Percentiles rank a stretch among this genome's conserved stretches.
These are phyloP conservation scores for Lottia scabra DNA, from an alignment of 2,888 invertebrate genomes.

Conservation along the genomic window DNA sequence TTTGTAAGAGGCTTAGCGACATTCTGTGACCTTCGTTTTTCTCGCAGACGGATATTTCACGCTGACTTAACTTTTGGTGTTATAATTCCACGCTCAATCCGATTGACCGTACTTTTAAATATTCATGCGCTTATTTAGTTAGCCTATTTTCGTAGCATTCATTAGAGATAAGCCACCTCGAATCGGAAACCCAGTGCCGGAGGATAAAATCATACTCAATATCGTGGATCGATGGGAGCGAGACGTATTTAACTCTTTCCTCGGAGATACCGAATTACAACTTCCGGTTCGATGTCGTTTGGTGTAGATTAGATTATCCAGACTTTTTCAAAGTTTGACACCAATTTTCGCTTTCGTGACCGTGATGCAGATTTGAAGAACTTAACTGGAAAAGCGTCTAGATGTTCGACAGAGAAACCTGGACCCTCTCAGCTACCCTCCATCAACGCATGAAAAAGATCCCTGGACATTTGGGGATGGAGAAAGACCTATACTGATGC, in stretches of 20 bases:
- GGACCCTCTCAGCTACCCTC: too few species aligned
- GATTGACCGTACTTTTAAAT: neutral
- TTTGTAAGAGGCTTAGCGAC: neutral
- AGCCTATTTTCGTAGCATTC: neutral
- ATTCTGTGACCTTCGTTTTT: neutral
- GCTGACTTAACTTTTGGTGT: slow-evolving; percentile 4
- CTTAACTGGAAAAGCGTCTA: too few species aligned
- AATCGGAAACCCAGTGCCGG: neutral
- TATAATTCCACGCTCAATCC: neutral
- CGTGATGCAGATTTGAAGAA: too few species aligned
- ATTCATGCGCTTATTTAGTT: slow-evolving; percentile 3
- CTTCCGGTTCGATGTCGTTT: neutral
- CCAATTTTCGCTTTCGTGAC: too few species aligned
- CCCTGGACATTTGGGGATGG: too few species aligned
- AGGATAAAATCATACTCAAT: neutral
- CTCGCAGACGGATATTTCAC: slow-evolving; percentile 1
- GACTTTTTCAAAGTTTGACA: neutral
- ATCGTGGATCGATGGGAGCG: neutral
- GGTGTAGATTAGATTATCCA: neutral
- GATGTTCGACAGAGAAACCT: too few species aligned
- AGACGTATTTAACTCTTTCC: neutral
- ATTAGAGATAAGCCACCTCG: neutral
- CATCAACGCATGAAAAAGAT: too few species aligned
- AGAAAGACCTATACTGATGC: too few species aligned
- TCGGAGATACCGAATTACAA: neutral